Conservation (phyloP, 2,113 vertebrate genomes). For the Pyxicephalus adspersus region DNA sequence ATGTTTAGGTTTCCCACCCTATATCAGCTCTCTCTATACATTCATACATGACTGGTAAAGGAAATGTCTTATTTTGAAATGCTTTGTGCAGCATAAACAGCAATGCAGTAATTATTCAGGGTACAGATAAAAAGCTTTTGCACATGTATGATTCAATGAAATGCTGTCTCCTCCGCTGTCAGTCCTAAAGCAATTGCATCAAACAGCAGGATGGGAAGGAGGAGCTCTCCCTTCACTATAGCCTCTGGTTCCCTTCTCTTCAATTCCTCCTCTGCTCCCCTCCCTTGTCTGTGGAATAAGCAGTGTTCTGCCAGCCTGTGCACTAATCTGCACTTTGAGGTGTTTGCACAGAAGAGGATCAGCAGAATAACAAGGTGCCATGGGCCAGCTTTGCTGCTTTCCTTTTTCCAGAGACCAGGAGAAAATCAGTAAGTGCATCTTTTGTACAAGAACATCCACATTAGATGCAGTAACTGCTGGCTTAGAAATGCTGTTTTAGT, state of each 20-base stretch:
- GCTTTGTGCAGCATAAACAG: not conserved
- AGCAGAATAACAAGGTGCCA: constrained; percentile 56
- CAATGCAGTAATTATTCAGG: not conserved
- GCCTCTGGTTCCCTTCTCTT: constrained; percentile 57
- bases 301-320: constrained; percentile 49
- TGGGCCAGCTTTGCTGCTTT: constrained; percentile 92
- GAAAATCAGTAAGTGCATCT: constrained; percentile 88
- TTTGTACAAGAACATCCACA: constrained; percentile 1
- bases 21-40: too few species aligned
- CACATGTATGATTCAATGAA: not conserved
- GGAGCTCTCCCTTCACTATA: constrained; percentile 67
- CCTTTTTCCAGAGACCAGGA: constrained; percentile 88
- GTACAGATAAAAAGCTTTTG: not conserved
- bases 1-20: too few species aligned
- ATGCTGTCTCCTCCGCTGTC: constrained; percentile 42
- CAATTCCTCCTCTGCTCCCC: constrained; percentile 40
- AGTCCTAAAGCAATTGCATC: constrained; percentile 67
- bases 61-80: not conserved
- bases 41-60: not conserved
- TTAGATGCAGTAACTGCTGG: constrained; percentile 11
- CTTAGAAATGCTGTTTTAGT: constrained; percentile 52
- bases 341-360: constrained; percentile 57
- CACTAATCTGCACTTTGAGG: constrained; percentile 56
- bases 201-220: constrained; percentile 70
- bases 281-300: constrained; percentile 55